Percentiles rank a stretch among this genome's conserved stretches.
Conservation (phyloP, 1,140 invertebrate species). For the Varroa destructor region DNA sequence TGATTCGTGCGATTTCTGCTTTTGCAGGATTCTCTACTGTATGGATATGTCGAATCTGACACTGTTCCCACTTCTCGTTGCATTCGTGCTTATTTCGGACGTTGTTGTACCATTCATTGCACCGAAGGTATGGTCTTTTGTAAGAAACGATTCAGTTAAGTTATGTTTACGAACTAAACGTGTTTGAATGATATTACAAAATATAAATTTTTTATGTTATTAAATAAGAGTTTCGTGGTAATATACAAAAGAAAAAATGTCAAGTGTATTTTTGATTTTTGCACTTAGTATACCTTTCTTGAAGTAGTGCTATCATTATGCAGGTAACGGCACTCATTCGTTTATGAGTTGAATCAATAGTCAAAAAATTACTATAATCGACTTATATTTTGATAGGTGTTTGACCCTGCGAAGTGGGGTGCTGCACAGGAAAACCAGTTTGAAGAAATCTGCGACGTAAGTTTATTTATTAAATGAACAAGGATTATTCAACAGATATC, state of each 20-base stretch:
- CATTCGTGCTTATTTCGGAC: constrained; percentile 5
- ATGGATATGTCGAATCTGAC: constrained; percentile 25
- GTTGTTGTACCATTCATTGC: constrained; percentile 18
- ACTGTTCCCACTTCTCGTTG: constrained; percentile 2
- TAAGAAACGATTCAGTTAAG: not conserved
- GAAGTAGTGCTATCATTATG: too few species aligned
- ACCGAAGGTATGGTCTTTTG: not conserved
- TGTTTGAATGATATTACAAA: not conserved
- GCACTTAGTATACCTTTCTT: too few species aligned
- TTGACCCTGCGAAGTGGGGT: constrained; percentile 14
- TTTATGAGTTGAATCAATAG: not conserved
- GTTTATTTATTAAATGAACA: too few species aligned
- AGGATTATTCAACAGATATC: too few species aligned
- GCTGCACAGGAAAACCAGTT: constrained; percentile 4
- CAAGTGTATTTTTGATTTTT: too few species aligned
- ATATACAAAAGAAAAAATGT: not conserved
- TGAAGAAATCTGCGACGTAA: constrained; percentile 14
- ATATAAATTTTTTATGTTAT: not conserved
- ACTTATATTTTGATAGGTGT: not conserved
- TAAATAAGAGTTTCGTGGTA: not conserved
- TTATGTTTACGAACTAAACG: not conserved
- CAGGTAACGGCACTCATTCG: not conserved
- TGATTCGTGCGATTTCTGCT: not conserved
- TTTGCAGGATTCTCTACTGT: constrained; percentile 18
- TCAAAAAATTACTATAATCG: not conserved